Conservation (phyloP, 2,797 vertebrate genomes). For the Chiloscyllium punctatum region DNA sequence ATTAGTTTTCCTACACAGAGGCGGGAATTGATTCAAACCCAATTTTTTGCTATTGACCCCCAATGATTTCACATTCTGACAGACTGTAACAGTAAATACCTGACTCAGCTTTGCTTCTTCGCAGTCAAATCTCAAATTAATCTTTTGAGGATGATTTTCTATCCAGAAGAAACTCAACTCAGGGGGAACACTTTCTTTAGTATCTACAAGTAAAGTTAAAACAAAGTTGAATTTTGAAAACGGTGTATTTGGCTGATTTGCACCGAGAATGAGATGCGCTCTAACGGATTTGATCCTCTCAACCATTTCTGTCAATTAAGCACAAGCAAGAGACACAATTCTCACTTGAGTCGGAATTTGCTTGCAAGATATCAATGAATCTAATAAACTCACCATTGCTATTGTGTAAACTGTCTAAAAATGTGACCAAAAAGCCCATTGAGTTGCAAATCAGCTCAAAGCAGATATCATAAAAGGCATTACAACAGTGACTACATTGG, state of each 20-base stretch:
- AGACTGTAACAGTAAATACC: too few species aligned
- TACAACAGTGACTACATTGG: neutral
- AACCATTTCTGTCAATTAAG: neutral
- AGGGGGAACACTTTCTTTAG: neutral
- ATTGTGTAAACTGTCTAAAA: neutral
- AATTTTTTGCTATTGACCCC: neutral
- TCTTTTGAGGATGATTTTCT: neutral
- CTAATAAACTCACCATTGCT: neutral
- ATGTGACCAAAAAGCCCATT: neutral
- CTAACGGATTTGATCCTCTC: neutral
- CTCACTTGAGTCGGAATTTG: neutral
- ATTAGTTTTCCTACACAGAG: conserved; percentile 13
- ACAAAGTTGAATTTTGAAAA: neutral
- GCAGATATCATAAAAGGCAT: too few species aligned
- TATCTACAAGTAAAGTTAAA: neutral
- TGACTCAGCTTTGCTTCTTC: neutral
- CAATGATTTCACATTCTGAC: neutral
- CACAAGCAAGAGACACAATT: neutral
- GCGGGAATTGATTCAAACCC: neutral
- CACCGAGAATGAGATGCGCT: neutral
- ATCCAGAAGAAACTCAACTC: neutral
- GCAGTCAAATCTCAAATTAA: neutral
- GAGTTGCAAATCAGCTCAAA: neutral
- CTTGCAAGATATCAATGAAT: neutral
- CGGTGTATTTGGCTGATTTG: too few species aligned